Percentiles rank a stretch among this genome's conserved stretches.
These are phyloP conservation scores for Mythimna loreyi DNA, from an alignment of 2,888 invertebrate genomes.

Conservation along the genomic window DNA sequence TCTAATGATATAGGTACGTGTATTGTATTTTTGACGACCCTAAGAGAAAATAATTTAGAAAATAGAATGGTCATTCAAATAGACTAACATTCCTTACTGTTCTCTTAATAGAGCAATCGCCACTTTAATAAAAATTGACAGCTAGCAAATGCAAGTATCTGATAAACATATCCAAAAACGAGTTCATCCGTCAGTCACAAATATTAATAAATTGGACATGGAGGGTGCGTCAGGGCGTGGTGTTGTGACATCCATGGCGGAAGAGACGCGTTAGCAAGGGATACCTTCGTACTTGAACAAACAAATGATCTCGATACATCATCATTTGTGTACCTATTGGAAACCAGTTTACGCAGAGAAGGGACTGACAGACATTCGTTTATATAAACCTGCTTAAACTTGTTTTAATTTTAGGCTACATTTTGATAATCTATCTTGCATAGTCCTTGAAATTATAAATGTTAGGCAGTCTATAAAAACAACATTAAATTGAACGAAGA, in stretches of 20 bases:
- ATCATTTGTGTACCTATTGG: constrained; percentile 14
- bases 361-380: background rate
- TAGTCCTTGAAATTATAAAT: constrained; percentile 27
- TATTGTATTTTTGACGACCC: background rate
- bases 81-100: background rate
- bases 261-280: constrained; percentile 79
- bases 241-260: constrained; percentile 87
- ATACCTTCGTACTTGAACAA: constrained; percentile 50
- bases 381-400: background rate
- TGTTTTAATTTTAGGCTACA: background rate
- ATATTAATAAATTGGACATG: constrained; percentile 73
- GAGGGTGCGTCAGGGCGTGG: constrained; percentile 80
- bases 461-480: constrained; percentile 5
- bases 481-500: too few relatives aligned
- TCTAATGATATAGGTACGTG: too few relatives aligned
- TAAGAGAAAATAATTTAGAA: background rate
- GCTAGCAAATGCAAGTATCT: constrained; percentile 57
- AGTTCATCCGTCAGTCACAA: constrained; percentile 74
- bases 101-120: constrained; percentile 37
- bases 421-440: background rate
- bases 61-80: background rate
- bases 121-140: constrained; percentile 72
- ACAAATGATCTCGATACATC: constrained; percentile 27
- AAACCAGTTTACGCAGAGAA: constrained; percentile 5
- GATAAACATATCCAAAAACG: constrained; percentile 67